These are phyloP conservation scores for Morpho helenor DNA, from an alignment of 2,888 invertebrate genomes.

Conservation along the genomic window DNA sequence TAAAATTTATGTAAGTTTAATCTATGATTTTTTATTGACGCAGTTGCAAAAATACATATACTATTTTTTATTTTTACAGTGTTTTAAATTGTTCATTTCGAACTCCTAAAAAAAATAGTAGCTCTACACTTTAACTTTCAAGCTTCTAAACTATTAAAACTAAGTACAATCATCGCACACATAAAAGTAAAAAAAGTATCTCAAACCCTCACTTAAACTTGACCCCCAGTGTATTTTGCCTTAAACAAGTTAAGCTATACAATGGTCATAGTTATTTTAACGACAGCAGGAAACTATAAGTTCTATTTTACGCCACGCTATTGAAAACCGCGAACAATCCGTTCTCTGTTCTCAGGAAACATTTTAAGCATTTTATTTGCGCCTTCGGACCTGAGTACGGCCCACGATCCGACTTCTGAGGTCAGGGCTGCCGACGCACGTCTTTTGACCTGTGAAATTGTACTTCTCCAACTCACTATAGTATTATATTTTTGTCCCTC, in stretches of 20 bases:
- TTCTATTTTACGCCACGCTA: constrained; percentile 33
- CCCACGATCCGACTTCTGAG: constrained; percentile 59
- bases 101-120: no score
- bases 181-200: no score
- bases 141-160: no score
- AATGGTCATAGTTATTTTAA: constrained; percentile 42
- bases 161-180: no score
- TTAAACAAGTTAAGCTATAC: constrained; percentile 38
- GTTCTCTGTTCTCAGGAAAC: constrained; percentile 30
- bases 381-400: constrained; percentile 47
- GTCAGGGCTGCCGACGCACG: constrained; percentile 76
- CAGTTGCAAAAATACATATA: no score
- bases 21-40: no score
- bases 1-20: no score
- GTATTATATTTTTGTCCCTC: constrained; percentile 42
- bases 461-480: constrained; percentile 44
- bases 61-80: no score
- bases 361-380: constrained; percentile 35
- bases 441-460: constrained; percentile 67
- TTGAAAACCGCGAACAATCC: constrained; percentile 38
- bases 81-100: no score
- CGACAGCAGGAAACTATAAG: constrained; percentile 39
- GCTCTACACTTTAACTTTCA: no score
- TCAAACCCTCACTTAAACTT: no score
- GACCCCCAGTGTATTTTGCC: constrained; percentile 1